Evolutionary conservation across 2,888 invertebrate species (phyloP), one percentile per base, ranked within the genome.

Genomic region (Hypselothyrea guttata): DNA sequence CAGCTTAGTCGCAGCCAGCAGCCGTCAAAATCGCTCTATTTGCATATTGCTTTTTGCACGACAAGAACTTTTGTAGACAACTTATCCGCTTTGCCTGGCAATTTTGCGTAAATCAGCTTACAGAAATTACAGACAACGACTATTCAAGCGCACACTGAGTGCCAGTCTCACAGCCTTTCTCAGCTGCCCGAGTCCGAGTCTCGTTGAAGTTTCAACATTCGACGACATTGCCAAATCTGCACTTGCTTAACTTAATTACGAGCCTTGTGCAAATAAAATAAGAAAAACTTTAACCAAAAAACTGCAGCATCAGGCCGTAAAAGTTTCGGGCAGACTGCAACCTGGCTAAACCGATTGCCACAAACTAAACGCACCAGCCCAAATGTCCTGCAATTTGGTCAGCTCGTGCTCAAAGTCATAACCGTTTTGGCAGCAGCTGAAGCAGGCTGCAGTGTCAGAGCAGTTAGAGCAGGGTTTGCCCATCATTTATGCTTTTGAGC

Each of bases 401-500:
- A 57, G 72, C 78, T 73, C 40, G 35, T 51, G 51, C 71, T 56
- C 41, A 83, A 74, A 79, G 83, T 83, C 77, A 78, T 84, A 78
- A 78, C 69, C 65, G 62, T 79, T 83, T 83, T 66, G 75, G 72
- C 68, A 56, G 34, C 53, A 37, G 37, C 31, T 46, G 31, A 12
- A 28, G 34, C 47, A 11, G 31, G 13, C 8, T 7, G n/a, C 13
- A 22, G 62, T 28, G 7, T 31, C 40, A 27, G 40, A 40, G 38
- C 34, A n/a, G n/a, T n/a, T n/a, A n/a, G n/a, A n/a, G n/a, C n/a
- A 13, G 12, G 1, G 1, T 54, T 9, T 7, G 27, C 18, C 63
- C 84, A 85, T 79, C 76, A 85, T 69, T 85, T 79, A 79, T 79
- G 78, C 78, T 79, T 79, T 79, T 79, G 81, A 85, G 77, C 81